Evolutionary conservation across 2,888 invertebrate genomes (phyloP).

Genomic region (Phania funesta): DNA sequence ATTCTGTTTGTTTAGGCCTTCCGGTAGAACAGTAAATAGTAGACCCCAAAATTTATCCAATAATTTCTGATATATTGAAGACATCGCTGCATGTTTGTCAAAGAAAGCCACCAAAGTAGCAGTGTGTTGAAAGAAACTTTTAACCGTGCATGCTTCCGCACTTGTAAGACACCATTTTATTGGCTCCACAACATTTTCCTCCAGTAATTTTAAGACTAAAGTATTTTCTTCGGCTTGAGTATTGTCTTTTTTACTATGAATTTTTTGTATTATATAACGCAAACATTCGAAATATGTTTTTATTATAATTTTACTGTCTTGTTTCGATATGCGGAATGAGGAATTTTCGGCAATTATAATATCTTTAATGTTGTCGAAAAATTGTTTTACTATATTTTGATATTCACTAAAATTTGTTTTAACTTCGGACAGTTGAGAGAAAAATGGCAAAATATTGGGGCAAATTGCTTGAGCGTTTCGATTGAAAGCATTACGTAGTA

Average conservation of each 20-base stretch:
- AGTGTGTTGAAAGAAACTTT: slow-evolving; percentile 81
- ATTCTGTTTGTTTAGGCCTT: slow-evolving; percentile 69
- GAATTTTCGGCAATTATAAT: slow-evolving; percentile 83
- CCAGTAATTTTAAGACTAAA: slow-evolving; percentile 70
- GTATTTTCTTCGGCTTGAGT: slow-evolving; percentile 44
- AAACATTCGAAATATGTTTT: slow-evolving; percentile 88
- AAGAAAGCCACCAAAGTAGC: slow-evolving; percentile 82
- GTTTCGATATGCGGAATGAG: slow-evolving; percentile 77
- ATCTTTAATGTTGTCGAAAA: slow-evolving; percentile 85
- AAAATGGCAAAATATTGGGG: slow-evolving; percentile 88
- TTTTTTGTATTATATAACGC: slow-evolving; percentile 83
- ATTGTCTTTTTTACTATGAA: slow-evolving; percentile 74
- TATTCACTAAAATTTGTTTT: slow-evolving; percentile 71
- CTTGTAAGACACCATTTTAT: slow-evolving; percentile 81
- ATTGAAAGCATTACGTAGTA: slow-evolving; percentile 87
- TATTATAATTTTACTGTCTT: slow-evolving; percentile 86
- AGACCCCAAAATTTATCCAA: slow-evolving; percentile 76
- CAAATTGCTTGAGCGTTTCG: slow-evolving; percentile 88
- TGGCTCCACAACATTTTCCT: slow-evolving; percentile 76
- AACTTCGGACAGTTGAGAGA: slow-evolving; percentile 83
- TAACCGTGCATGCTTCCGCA: slow-evolving; percentile 75
- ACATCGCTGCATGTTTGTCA: slow-evolving; percentile 80
- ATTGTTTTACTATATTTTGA: slow-evolving; percentile 83
- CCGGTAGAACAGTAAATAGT: slow-evolving; percentile 72
- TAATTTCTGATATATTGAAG: slow-evolving; percentile 72